A percentile compares a stretch with the other conserved stretches of the same genome.
Conservation (phyloP, 2,888 invertebrate species). For the Ectemnius cavifrons region DNA sequence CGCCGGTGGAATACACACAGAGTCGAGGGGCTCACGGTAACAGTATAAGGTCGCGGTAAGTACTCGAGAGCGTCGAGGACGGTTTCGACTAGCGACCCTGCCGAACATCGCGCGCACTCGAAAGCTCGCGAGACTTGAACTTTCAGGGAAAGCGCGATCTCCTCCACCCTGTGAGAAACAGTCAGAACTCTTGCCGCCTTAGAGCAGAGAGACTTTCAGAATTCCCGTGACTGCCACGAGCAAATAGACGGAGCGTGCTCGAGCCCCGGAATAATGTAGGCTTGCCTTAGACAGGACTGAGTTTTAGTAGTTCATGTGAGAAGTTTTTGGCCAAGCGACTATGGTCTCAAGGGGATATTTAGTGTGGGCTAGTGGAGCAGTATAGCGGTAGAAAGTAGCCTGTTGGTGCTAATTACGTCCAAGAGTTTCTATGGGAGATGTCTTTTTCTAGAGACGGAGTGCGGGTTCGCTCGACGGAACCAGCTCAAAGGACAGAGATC, state of each 20-base stretch:
- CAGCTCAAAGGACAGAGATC: slow-evolving; percentile 13
- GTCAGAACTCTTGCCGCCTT: too few species aligned
- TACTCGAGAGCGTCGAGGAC: neutral
- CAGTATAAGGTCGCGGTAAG: neutral
- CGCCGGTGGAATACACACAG: too few species aligned
- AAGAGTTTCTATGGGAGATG: slow-evolving; percentile 3
- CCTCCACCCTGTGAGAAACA: too few species aligned
- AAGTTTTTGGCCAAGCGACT: neutral
- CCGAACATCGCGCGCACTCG: neutral
- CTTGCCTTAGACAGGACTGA: too few species aligned
- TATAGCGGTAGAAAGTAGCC: neutral
- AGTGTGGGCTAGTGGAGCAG: neutral
- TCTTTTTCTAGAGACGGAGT: slow-evolving; percentile 6
- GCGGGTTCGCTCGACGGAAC: neutral
- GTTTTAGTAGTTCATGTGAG: too few species aligned
- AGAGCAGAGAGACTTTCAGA: too few species aligned
- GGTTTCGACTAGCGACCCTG: too few species aligned
- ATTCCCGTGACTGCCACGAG: too few species aligned
- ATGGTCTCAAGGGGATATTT: neutral
- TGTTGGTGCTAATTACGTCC: slow-evolving; percentile 3
- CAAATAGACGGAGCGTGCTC: too few species aligned
- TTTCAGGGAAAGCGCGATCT: too few species aligned
- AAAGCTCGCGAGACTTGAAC: neutral
- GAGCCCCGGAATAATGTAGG: too few species aligned
- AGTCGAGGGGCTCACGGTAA: too few species aligned